Base-by-base conservation (phyloP, 2,797 vertebrate species). In the Streptopelia turtur region DNA sequence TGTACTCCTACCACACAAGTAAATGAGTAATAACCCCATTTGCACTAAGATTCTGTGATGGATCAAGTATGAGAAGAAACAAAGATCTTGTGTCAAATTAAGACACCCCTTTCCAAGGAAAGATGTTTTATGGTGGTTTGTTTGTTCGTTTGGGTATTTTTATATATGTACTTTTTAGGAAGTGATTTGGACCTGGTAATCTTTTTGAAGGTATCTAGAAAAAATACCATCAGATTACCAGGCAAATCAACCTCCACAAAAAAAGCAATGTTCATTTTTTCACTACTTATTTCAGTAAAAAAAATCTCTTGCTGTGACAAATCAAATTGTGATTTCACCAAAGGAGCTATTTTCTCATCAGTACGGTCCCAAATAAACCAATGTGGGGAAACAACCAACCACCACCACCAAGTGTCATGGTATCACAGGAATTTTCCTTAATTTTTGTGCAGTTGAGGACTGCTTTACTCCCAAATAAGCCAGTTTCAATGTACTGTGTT, bases 191-290 rank as follows among this genome's bases (percentile, higher is more conserved):
- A 70, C 9, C 8, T 55, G 18, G 15, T 37, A 16, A 10, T 16
- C 28, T 35, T 71, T 52, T 66, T 76, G 4, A 16, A 22, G 5
- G 3, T 13, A 37, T 69, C 3, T 13, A 60, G 43, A 56, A 59
- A 0, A 2, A 71, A 21, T 27, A 16, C 4, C 35, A 22, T 28
- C 13, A 60, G 2, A 35, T 27, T 39, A 47, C 2, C 1, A 4
- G 9, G 11, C 31, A 94, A 71, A 22, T 59, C 14, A 37, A 49
- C 6, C 10, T 55, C 28, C 10, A 45, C 1, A 45, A 45, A 45
- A 43, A 45, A 20, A 45, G 10, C 9, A 45, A 1, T 10, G 2
- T 30, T 31, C 1, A 20, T 47, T 76, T 71, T 33, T 85, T 71
- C 20, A 53, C 8, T 84, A 27, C 6, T 57, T 79, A 6, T 8